These are phyloP conservation scores for Polymixis flavicincta DNA, from an alignment of 2,888 invertebrate species.

Conservation along the genomic window DNA sequence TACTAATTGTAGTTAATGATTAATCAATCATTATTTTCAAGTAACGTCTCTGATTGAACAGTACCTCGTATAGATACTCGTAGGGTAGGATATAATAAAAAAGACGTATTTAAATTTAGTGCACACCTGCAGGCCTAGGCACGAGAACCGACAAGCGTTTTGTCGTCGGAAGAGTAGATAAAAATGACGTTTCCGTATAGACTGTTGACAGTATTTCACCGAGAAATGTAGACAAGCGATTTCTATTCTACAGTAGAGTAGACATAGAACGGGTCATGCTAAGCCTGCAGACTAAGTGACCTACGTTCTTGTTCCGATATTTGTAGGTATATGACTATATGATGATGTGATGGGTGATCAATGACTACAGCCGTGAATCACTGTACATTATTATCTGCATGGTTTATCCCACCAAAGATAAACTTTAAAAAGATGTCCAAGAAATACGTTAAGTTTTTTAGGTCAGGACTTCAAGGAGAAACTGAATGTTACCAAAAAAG, in stretches of 20 bases:
- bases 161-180: too few relatives aligned
- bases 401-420: background rate
- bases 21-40: background rate
- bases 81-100: too few relatives aligned
- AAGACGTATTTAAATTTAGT: background rate
- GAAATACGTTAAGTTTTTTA: too few relatives aligned
- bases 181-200: too few relatives aligned
- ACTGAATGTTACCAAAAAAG: background rate
- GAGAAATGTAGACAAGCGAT: too few relatives aligned
- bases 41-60: background rate
- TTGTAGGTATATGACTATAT: background rate
- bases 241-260: too few relatives aligned
- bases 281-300: background rate
- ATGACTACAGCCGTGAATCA: background rate
- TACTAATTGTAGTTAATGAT: background rate
- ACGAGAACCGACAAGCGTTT: too few relatives aligned
- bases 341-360: background rate
- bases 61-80: background rate
- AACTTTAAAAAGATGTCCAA: background rate
- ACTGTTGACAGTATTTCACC: too few relatives aligned
- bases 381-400: background rate
- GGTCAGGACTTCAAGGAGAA: background rate
- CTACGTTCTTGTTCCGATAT: background rate
- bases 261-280: too few relatives aligned
- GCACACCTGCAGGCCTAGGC: background rate